Conservation (phyloP, 2,888 invertebrate genomes). For the Parochlus steinenii region DNA sequence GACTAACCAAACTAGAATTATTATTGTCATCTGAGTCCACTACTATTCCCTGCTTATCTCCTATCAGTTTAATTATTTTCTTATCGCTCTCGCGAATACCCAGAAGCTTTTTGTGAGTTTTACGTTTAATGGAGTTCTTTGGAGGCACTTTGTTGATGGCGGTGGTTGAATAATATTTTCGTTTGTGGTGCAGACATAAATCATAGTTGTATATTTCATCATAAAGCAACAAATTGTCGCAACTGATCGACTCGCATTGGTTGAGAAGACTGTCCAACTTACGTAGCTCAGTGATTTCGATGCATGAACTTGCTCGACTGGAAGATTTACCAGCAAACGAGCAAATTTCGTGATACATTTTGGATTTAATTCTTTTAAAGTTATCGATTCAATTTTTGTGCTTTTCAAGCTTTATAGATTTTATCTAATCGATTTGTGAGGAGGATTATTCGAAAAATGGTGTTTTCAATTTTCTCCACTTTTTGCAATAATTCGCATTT, state of each 20-base stretch:
- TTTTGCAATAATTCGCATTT: no score
- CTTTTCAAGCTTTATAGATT: no score
- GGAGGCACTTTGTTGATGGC: slow-evolving; percentile 11
- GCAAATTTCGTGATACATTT: no score
- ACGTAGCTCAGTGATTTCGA: slow-evolving; percentile 21
- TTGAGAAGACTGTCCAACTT: slow-evolving; percentile 20
- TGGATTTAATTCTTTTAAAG: no score
- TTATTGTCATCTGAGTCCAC: slow-evolving; percentile 7
- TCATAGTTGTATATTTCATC: slow-evolving; percentile 12
- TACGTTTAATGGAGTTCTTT: slow-evolving; percentile 10
- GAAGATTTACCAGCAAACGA: no score
- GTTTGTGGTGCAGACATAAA: slow-evolving; percentile 4
- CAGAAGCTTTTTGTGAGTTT: slow-evolving; percentile 11
- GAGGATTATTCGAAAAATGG: no score
- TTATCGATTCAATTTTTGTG: no score
- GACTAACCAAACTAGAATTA: slow-evolving; percentile 1
- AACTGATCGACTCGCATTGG: slow-evolving; percentile 21
- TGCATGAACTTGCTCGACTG: slow-evolving; percentile 20
- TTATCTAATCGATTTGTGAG: no score
- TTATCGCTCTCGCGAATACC: slow-evolving; percentile 10
- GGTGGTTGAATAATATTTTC: slow-evolving; percentile 10
- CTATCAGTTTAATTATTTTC: slow-evolving; percentile 12
- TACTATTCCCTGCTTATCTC: slow-evolving; percentile 2
- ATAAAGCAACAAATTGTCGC: slow-evolving; percentile 17
- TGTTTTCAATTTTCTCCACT: no score